Base-by-base conservation (phyloP, 2,888 invertebrate species). In the Stomorhina lunata region DNA sequence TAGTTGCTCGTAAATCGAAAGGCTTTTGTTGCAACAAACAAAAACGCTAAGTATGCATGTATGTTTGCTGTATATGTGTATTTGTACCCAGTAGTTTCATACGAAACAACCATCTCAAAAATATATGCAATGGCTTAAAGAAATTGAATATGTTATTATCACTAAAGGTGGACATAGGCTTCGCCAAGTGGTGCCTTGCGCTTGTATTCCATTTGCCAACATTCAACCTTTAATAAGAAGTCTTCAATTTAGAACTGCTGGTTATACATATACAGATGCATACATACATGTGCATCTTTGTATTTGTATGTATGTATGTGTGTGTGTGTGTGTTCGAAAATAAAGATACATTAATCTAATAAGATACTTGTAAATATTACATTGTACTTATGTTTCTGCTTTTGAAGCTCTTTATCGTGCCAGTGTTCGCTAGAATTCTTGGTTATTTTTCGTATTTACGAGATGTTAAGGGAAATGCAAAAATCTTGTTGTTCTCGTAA, bases 401-500 rank as follows among this genome's bases (percentile, higher is more conserved):
- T 45, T 29, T 37, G 29, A 50, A 59, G 25, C 57, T 50, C 27
- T 48, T 72, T 71, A 17, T 59, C 25, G 37, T 66, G 17, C 17
- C 27, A 1, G 29, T n/a, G 22, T 40, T 20, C 15, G 29, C 12
- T 40, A n/a, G 12, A 22, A 57, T 69, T 20, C 45, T 71, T 76
- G 79, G 66, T 43, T 43, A 76, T 76, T 29, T 66, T 82, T n/a
- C n/a, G 59, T 37, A 61, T 71, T 45, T 79, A 17, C 9, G 10
- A 75, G 53, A 79, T 79, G 79, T 79, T 79, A 71, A 66, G 25
- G 79, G 55, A 82, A 82, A 82, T 82, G 82, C 79, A 82, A 75
- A 82, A 82, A 76, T 82, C 82, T 82, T 82, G 82, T 82, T 82
- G 75, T 75, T 45, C 78, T 65, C 37, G 68, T 69, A 82, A 78